Conservation (phyloP, 30 jellyfish, hydroid and myxozoan species). For the Hydractinia symbiolongicarpus region DNA sequence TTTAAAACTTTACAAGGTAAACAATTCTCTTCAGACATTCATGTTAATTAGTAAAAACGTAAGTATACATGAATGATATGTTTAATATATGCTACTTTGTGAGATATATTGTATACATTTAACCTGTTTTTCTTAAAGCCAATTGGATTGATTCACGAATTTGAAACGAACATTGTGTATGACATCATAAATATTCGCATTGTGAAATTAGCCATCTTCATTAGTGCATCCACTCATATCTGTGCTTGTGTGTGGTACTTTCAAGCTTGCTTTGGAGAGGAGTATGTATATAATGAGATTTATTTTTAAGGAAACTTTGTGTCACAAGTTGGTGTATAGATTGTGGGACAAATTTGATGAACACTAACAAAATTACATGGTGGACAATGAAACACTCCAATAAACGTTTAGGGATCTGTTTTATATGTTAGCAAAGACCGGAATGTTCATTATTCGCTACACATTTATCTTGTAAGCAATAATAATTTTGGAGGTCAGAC, state of each 20-base stretch:
- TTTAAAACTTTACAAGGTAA: conserved; percentile 42
- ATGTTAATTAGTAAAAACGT: neutral
- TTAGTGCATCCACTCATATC: conserved; percentile 39
- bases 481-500: too few relatives aligned
- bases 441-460: too few relatives aligned
- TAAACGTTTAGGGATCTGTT: too few relatives aligned
- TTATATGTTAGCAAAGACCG: too few relatives aligned
- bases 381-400: too few relatives aligned
- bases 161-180: conserved; percentile 43
- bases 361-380: too few relatives aligned
- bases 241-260: conserved; percentile 62
- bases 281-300: conserved; percentile 30
- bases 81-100: too few relatives aligned
- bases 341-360: too few relatives aligned
- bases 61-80: too few relatives aligned
- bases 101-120: too few relatives aligned
- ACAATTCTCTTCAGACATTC: neutral
- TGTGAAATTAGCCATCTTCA: conserved; percentile 33
- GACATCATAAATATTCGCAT: conserved; percentile 30
- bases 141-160: conserved; percentile 8
- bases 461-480: too few relatives aligned
- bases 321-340: too few relatives aligned
- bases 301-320: neutral
- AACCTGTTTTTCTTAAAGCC: neutral
- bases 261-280: conserved; percentile 61